phyloP scores from a whole-genome alignment of 2,888 invertebrate genomes.

The Lathronympha strigana region DNA sequence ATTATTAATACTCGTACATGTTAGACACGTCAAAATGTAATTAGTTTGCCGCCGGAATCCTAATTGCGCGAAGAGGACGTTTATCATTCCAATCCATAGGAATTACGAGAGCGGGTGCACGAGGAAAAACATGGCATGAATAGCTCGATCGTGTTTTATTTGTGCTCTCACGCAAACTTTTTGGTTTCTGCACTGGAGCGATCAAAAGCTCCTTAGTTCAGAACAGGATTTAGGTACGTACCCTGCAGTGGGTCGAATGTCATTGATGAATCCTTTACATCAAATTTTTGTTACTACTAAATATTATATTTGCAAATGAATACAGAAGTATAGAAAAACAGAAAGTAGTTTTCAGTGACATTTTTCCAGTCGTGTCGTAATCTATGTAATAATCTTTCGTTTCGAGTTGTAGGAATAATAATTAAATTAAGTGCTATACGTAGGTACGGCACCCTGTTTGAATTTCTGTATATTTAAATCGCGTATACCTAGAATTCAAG shows the following conservation, averaged over 20 bases:
- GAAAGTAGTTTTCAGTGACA: not conserved
- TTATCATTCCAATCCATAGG: slow-evolving; percentile 59
- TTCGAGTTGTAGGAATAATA: not conserved
- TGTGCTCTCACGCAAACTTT: slow-evolving; percentile 56
- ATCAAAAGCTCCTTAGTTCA: not conserved
- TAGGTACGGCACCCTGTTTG: too few species aligned
- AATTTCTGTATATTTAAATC: too few species aligned
- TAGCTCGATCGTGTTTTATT: slow-evolving; percentile 64
- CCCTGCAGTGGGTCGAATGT: not conserved
- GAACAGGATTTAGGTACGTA: not conserved
- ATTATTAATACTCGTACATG: not conserved
- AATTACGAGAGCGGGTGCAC: slow-evolving; percentile 66
- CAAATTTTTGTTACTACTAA: too few species aligned
- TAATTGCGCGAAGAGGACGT: slow-evolving; percentile 40
- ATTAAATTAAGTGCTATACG: not conserved
- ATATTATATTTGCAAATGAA: too few species aligned
- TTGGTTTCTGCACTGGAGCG: not conserved
- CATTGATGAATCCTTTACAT: too few species aligned
- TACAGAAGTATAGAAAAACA: too few species aligned
- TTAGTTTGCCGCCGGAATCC: slow-evolving; percentile 23
- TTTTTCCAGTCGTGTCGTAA: not conserved
- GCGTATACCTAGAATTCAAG: too few species aligned
- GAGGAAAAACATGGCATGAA: slow-evolving; percentile 65
- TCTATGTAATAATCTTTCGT: not conserved
- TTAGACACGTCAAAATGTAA: slow-evolving; percentile 15